Conservation (phyloP, 2,797 vertebrate genomes). For the Melanotaenia trifasciata region DNA sequence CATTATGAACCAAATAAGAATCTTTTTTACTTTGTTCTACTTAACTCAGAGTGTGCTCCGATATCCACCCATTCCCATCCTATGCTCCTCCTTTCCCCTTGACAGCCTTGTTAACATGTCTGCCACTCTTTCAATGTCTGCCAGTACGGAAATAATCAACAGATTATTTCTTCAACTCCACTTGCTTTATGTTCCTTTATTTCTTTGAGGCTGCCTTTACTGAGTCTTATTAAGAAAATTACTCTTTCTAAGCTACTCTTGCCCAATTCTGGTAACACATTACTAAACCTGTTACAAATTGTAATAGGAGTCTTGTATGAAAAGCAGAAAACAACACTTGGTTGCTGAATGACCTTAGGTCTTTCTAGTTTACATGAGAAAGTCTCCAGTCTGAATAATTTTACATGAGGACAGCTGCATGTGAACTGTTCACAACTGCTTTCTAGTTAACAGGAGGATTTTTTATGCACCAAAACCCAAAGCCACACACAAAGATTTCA, state of each 20-base stretch:
- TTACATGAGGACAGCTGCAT: conserved; percentile 12
- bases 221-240: conserved; percentile 48
- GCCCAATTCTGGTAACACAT: conserved; percentile 30
- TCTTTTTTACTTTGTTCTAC: background rate
- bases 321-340: conserved; percentile 49
- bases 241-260: conserved; percentile 3
- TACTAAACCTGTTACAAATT: conserved; percentile 37
- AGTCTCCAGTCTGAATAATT: conserved; percentile 49
- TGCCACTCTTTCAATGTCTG: conserved; percentile 53
- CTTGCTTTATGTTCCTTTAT: conserved; percentile 8
- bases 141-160: conserved; percentile 70
- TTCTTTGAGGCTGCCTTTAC: conserved; percentile 38
- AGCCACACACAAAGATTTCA: too few species aligned
- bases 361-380: conserved; percentile 68
- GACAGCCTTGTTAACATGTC: conserved; percentile 73
- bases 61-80: background rate
- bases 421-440: conserved; percentile 6
- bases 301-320: conserved; percentile 15
- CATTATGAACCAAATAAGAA: conserved; percentile 3
- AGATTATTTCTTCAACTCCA: conserved; percentile 59
- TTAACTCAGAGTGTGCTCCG: background rate
- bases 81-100: conserved; percentile 54
- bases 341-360: conserved; percentile 57
- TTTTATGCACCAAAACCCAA: background rate
- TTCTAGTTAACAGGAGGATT: background rate